Evolutionary conservation across 2,113 vertebrate species (phyloP).

Genomic region (Nerophis lumbriciformis): DNA sequence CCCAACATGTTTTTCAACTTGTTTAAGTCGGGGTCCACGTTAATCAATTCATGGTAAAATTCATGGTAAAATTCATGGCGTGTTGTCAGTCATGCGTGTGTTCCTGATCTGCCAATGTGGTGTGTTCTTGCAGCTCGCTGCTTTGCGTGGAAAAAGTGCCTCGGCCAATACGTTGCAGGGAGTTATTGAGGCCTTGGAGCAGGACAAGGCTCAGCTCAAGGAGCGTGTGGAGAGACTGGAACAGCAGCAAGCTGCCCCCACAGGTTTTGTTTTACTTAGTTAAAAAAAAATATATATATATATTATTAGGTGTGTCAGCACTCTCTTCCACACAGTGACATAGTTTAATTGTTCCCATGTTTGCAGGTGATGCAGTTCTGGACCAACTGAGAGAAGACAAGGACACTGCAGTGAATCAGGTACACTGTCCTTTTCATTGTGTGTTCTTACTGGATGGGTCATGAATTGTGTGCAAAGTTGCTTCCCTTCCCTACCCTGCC

Average conservation of each 20-base stretch:
- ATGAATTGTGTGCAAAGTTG: slow-evolving; percentile 16
- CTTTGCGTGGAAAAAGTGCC: slow-evolving; percentile 77
- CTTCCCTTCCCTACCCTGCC: slow-evolving; percentile 20
- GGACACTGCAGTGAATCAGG: slow-evolving; percentile 83
- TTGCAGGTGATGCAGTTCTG: slow-evolving; percentile 74
- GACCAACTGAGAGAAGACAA: slow-evolving; percentile 78
- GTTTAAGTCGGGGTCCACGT: too few relatives aligned
- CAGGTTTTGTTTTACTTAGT: slow-evolving; percentile 32
- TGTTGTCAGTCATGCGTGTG: too few relatives aligned
- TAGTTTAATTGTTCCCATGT: not conserved
- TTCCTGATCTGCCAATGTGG: not conserved
- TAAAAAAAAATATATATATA: too few relatives aligned
- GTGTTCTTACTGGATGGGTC: slow-evolving; percentile 6
- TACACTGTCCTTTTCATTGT: slow-evolving; percentile 33
- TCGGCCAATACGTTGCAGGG: slow-evolving; percentile 79
- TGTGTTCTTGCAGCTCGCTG: slow-evolving; percentile 68
- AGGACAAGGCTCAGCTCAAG: slow-evolving; percentile 82
- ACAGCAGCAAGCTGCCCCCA: slow-evolving; percentile 71
- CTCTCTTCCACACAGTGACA: too few relatives aligned
- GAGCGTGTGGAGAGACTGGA: slow-evolving; percentile 82
- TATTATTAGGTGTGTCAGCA: too few relatives aligned
- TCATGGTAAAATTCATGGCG: too few relatives aligned
- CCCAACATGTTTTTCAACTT: too few relatives aligned
- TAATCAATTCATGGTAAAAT: too few relatives aligned
- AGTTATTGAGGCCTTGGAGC: slow-evolving; percentile 79